Base-by-base conservation (phyloP, 2,888 invertebrate genomes). In the Athalia cordata region DNA sequence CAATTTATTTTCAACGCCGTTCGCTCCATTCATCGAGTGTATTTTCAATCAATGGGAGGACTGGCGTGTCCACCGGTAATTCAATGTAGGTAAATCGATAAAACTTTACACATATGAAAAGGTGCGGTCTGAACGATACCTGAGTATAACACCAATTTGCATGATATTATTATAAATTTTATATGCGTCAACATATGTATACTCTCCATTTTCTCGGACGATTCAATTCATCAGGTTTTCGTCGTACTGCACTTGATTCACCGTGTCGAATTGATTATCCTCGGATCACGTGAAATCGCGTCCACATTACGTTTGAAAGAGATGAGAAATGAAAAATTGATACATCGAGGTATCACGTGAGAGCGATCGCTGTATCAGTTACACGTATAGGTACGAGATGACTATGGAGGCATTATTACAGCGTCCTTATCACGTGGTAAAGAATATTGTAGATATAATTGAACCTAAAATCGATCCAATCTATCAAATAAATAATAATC, bases 401-500 rank as follows among this genome's bases (percentile, higher is more conserved):
- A 29, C 29, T 29, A 29, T 2, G 2, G 68, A 43, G 68, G 52
- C 68, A 15, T 11, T 29, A 8, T 29, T n/a, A 7, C 49, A 66
- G 66, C n/a, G 29, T 43, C 52, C 15, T 29, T 15, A 29, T 45
- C 11, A 66, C 47, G 47, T 47, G 50, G 68, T 68, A 49, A 68
- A 72, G 29, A 59, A 59, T 57, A 15, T 59, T 57, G 13, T 72
- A 45, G 57, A 72, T 72, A 55, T 55, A 72, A 72, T 72, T 72
- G 72, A 72, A 72, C 57, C 62, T 47, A 75, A 75, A 75, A 75
- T 75, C 75, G 64, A 75, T 62, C 75, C 62, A 43, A 75, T 75
- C 62, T 64, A 64, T 75, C 62, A 52, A 75, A 75, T 75, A 64
- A 75, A 61, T 75, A 75, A 75, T 75, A 75, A 75, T 75, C 75